Base-by-base conservation (phyloP, 2,113 vertebrate species). In the Jaculus jaculus region DNA sequence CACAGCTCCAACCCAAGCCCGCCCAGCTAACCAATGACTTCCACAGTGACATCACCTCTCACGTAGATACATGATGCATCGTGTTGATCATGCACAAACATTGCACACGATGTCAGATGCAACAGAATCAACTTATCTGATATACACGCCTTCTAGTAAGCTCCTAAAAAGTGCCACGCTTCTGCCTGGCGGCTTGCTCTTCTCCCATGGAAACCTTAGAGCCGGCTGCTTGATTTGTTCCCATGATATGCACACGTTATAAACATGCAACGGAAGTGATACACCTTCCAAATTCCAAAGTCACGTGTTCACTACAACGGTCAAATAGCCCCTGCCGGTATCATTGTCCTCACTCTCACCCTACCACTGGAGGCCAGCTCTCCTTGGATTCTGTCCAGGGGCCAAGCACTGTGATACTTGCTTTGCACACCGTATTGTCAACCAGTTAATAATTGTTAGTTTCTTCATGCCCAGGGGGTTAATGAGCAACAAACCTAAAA, bases 401-500 rank as follows among this genome's bases (percentile, higher is more conserved):
- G 78, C 75, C 87, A 71, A 87, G 51, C 16, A 37, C 37, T 58
- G 74, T 61, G 77, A 80, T 58, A 18, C 86, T 54, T 47, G 13
- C 34, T 83, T 78, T 78, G n/a, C 24, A 32, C 4, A 37, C 4
- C 17, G 58, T 77, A 18, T 34, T 92, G 82, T 82, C 79, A 37
- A 78, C 80, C 66, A 37, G 74, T 90, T 91, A 87, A 86, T 90
- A 83, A 91, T 89, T 84, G 54, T 86, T 90, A 63, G 61, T 68
- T 20, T 78, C 84, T 69, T 42, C 37, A 58, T 72, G 66, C 65
- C 78, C 5, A 69, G 63, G 42, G 72, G 74, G 60, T 92, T 73
- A 83, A 80, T 84, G 89, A 68, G 47, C 34, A 95, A n/a, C n/a
- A 94, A 93, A 87, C 85, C 74, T 80, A 68, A 83, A 83, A 89